Base-by-base conservation (phyloP, 2,113 vertebrate genomes). In the Notiomystis cincta region DNA sequence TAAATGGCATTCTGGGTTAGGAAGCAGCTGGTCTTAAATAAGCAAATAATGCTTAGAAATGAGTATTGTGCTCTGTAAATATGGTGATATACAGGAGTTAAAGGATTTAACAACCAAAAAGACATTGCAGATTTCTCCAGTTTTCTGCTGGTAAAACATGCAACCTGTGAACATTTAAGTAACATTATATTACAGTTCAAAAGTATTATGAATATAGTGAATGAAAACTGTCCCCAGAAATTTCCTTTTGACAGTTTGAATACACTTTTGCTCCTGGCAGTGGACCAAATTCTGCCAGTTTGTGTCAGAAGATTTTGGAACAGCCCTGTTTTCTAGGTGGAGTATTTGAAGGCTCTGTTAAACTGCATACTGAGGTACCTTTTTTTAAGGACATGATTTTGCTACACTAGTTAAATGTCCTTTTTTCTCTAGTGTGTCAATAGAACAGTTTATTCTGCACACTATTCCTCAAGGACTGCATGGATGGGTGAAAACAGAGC, bases 1-100 rank as follows among this genome's bases (percentile, higher is more conserved):
- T 96, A 96, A 86, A 96, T 82, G 79, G 58, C 69, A 94, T 87
- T 86, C 78, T 79, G 84, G 65, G 47, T 89, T 89, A 84, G 72
- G 86, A 83, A 94, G 79, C 83, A 95, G 50, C 37, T 84, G 88
- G 69, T n/a, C 73, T 81, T 62, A 72, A 81, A 87, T 79, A 96
- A 90, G 91, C 61, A 93, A 96, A 93, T 66, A 82, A 79, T 92
- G 24, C 62, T 87, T 84, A 73, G 40, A 89, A 95, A 89, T 91
- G 4, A 86, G 33, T 54, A 45, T 73, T 84, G 62, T 76, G 28
- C 37, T 93, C 85, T 75, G 70, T 83, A 94, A 93, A 94, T 92
- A 84, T 21, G 60, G 38, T 61, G 44, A 81, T 53, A 73, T 33
- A 62, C 17, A 45, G 28, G 50, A 85, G 31, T 57, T 57, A 84